phyloP scores from a whole-genome alignment of 2,113 vertebrate genomes.

The Erythrocercus mccallii region DNA sequence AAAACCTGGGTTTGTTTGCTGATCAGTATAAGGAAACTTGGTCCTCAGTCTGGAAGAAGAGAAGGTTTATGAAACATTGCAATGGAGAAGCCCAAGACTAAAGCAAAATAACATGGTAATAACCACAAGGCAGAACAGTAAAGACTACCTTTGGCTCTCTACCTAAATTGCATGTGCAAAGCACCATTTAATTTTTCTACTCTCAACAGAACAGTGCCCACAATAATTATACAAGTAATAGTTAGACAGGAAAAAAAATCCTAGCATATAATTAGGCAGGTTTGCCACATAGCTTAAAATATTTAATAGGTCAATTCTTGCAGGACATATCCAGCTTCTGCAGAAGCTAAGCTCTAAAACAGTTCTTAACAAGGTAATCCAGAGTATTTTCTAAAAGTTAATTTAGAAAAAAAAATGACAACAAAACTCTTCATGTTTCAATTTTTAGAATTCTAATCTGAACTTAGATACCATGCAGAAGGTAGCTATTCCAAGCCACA shows the following conservation, averaged over 20 bases:
- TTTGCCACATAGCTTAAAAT: neutral
- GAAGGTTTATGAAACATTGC: conserved; percentile 35
- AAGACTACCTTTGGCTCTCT: neutral
- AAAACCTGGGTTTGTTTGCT: conserved; percentile 87
- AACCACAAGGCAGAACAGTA: neutral
- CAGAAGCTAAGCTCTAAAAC: neutral
- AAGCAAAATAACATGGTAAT: neutral
- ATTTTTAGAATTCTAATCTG: neutral
- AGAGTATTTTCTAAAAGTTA: neutral
- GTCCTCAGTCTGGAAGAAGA: conserved; percentile 81
- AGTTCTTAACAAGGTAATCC: neutral
- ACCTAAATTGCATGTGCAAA: neutral
- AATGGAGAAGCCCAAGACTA: neutral
- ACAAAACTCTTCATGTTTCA: neutral
- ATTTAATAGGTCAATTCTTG: neutral
- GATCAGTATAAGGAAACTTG: conserved; percentile 76
- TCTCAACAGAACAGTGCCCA: neutral
- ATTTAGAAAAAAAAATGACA: neutral
- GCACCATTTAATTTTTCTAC: neutral
- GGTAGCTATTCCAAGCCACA: neutral
- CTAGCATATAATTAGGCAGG: neutral
- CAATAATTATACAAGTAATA: neutral
- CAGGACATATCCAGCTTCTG: neutral
- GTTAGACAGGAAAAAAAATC: neutral
- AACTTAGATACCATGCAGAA: neutral